These are phyloP conservation scores for Leptinotarsa texana DNA, from an alignment of 1,140 invertebrate species.

Conservation along the genomic window DNA sequence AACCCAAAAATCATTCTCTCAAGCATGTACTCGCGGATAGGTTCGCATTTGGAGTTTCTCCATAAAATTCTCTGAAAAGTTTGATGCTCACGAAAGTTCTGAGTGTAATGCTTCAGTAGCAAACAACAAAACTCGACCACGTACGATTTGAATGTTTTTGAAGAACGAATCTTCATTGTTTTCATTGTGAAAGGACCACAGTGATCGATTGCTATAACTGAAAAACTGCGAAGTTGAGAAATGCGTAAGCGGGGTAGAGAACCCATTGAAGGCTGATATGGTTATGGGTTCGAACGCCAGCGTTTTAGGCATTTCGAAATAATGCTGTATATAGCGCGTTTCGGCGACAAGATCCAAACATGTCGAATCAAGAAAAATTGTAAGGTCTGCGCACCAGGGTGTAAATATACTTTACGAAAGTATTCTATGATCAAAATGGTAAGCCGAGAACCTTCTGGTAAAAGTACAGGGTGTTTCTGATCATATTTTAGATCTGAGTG, in stretches of 20 bases:
- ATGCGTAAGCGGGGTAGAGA: not conserved
- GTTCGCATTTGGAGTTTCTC: no score
- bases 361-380: not conserved
- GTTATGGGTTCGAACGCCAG: not conserved
- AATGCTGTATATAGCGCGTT: not conserved
- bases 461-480: not conserved
- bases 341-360: not conserved
- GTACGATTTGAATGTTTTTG: slow-evolving; percentile 42
- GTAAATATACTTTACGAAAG: not conserved
- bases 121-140: slow-evolving; percentile 14
- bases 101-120: slow-evolving; percentile 3
- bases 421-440: slow-evolving; percentile 10
- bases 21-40: no score
- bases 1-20: no score
- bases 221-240: not conserved
- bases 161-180: slow-evolving; percentile 27
- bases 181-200: slow-evolving; percentile 44
- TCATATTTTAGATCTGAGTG: not conserved
- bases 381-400: not conserved
- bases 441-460: not conserved
- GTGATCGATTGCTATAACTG: slow-evolving; percentile 25
- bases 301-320: slow-evolving; percentile 2
- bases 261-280: not conserved
- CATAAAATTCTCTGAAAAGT: no score
- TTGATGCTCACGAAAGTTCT: not conserved